A percentile compares a stretch with the other conserved stretches of the same genome.
Conservation (phyloP, 2,797 vertebrate genomes). For the Parambassis ranga region DNA sequence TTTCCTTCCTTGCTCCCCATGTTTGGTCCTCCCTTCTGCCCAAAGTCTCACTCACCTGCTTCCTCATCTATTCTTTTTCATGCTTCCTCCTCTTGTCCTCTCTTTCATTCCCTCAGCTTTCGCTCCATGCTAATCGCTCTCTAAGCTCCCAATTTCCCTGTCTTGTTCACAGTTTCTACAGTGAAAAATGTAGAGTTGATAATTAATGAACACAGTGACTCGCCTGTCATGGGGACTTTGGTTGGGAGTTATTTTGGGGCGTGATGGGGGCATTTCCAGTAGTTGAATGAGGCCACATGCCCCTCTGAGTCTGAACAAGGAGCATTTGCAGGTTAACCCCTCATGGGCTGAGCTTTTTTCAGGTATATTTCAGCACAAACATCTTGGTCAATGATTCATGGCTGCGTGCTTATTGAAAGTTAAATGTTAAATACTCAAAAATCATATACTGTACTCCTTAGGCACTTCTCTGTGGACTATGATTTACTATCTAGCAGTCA, state of each 20-base stretch:
- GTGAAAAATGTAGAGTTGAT: constrained; percentile 82
- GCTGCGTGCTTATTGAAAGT: not conserved
- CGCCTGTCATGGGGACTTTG: constrained; percentile 72
- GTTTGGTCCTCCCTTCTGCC: constrained; percentile 15
- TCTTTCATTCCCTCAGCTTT: constrained; percentile 18
- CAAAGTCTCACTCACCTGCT: constrained; percentile 2
- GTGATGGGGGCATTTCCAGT: constrained; percentile 68
- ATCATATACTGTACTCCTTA: not conserved
- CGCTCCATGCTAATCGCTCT: constrained; percentile 63
- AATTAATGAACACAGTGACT: constrained; percentile 86
- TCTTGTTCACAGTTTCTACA: constrained; percentile 83
- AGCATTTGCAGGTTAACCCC: constrained; percentile 48
- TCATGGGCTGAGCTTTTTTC: constrained; percentile 9
- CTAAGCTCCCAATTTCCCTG: constrained; percentile 71
- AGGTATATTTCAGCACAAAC: not conserved
- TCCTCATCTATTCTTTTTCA: too few relatives aligned
- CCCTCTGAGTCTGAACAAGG: constrained; percentile 42
- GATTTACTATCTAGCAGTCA: constrained; percentile 31
- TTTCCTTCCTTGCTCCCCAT: not conserved
- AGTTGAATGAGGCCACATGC: constrained; percentile 78
- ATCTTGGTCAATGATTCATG: not conserved
- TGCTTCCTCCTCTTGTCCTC: constrained; percentile 10
- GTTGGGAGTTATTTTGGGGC: constrained; percentile 66
- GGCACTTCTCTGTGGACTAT: constrained; percentile 17
- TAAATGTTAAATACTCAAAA: not conserved